A percentile compares a stretch with the other conserved stretches of the same genome.
Evolutionary conservation across 2,797 vertebrate genomes (phyloP).

Genomic region (Balearica regulorum): DNA sequence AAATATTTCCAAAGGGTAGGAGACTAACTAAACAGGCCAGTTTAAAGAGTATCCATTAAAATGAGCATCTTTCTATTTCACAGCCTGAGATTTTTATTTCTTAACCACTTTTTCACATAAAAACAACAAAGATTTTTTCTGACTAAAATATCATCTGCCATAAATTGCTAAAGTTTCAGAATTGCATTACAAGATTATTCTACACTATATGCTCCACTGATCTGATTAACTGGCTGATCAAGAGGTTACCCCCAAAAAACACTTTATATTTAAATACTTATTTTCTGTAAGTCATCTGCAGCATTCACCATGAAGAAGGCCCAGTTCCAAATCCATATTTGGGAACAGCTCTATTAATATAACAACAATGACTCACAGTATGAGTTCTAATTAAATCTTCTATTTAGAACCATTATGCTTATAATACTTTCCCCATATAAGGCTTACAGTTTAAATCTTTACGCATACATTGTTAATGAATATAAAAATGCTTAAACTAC

Average conservation of each 20-base stretch:
- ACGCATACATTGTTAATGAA: neutral
- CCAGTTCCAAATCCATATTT: conserved; percentile 20
- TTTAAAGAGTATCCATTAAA: neutral
- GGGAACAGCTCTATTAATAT: conserved; percentile 46
- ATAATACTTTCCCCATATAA: conserved; percentile 27
- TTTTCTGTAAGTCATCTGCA: neutral
- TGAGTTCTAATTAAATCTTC: neutral
- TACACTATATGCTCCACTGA: neutral
- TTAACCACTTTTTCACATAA: neutral
- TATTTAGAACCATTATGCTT: neutral
- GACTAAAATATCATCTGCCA: neutral
- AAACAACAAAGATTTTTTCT: neutral
- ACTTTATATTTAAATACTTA: neutral
- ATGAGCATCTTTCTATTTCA: neutral
- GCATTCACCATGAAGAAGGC: neutral
- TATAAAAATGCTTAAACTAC: neutral
- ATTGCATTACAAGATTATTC: neutral
- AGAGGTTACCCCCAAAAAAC: neutral
- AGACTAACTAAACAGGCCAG: neutral
- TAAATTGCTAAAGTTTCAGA: neutral
- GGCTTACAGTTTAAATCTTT: neutral
- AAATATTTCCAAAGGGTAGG: neutral
- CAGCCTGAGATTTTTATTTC: neutral
- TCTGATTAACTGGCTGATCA: neutral
- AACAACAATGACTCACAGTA: conserved; percentile 22